Base-by-base conservation (phyloP, 2,113 vertebrate species). In the Corythornis madagascariensis region DNA sequence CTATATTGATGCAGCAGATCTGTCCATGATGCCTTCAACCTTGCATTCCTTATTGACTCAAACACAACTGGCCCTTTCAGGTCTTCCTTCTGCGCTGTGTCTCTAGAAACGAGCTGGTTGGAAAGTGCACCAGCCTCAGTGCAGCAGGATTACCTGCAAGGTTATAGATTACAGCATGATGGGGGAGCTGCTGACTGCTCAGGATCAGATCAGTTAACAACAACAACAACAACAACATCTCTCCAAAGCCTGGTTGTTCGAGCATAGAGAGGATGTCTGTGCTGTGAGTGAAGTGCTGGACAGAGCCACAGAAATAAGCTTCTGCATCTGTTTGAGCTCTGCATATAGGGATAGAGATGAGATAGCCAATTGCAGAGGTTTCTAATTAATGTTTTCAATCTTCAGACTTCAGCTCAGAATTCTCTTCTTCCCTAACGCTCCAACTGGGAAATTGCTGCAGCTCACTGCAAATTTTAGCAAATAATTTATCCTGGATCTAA, bases 241-340 rank as follows among this genome's bases (percentile, higher is more conserved):
- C 1, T 1, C 9, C 53, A 15, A n/a, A n/a, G 5, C 5, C 42
- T 16, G 69, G 12, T 7, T 76, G 29, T 2, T 13, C 5, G 22
- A 89, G 70, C 59, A 4, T 11, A 56, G 77, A 43, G 29, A 59
- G 66, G 56, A 13, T 17, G 2, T 35, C 66, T 6, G 63, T 5
- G 63, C 72, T 77, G 57, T 11, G 28, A 66, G 67, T 25, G 83
- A 31, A 88, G 45, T 86, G 93, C 87, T 91, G 92, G 94, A 95
- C 88, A 94, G 94, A 91, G 88, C 9, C 91, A 93, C 10, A 7
- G 75, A 19, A 40, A 69, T 5, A 4, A 83, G 84, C 50, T 92
- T 17, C n/a, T n/a, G 64, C 52, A 31, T 89, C 56, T 1, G 6
- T 22, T 38, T 18, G 56, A 82, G 84, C 57, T 60, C 66, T 40